Conservation (phyloP, 2,113 vertebrate genomes). For the Seriola quinqueradiata region DNA sequence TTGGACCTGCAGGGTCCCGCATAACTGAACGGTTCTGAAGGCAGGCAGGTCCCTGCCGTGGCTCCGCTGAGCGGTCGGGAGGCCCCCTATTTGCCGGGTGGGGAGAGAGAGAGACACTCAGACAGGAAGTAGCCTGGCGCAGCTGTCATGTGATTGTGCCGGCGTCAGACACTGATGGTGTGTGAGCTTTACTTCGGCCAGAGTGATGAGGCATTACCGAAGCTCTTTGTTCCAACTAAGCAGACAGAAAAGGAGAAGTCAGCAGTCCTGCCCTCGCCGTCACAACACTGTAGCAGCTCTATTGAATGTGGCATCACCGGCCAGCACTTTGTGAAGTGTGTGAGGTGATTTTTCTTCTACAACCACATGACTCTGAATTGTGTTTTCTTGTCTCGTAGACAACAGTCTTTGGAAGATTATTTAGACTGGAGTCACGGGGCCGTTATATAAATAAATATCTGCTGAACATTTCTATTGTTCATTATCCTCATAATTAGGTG, state of each 20-base stretch:
- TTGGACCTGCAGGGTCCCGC: conserved; percentile 35
- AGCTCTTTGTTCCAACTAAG: conserved; percentile 56
- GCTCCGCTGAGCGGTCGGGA: conserved; percentile 1
- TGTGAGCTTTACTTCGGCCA: conserved; percentile 43
- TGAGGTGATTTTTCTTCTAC: background rate
- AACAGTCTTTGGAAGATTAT: background rate
- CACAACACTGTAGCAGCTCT: conserved; percentile 38
- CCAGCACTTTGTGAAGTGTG: conserved; percentile 2
- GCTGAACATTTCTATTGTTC: background rate
- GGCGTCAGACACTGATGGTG: conserved; percentile 21
- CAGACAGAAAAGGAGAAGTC: conserved; percentile 42
- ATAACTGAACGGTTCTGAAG: conserved; percentile 31
- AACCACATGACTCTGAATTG: background rate
- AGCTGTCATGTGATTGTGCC: conserved; percentile 51
- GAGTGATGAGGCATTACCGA: conserved; percentile 54
- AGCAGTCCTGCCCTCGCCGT: conserved; percentile 54
- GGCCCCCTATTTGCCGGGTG: conserved; percentile 23
- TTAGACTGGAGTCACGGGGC: background rate
- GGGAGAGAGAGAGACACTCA: conserved; percentile 29
- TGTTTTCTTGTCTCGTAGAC: background rate
- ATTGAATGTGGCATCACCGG: conserved; percentile 39
- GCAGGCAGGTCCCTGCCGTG: conserved; percentile 13
- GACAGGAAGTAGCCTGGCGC: conserved; percentile 40
- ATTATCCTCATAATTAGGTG: background rate
- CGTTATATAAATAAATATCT: background rate